A percentile compares a stretch with the other conserved stretches of the same genome.
These are phyloP conservation scores for Pygocentrus nattereri DNA, from an alignment of 2,797 vertebrate genomes.

Conservation along the genomic window DNA sequence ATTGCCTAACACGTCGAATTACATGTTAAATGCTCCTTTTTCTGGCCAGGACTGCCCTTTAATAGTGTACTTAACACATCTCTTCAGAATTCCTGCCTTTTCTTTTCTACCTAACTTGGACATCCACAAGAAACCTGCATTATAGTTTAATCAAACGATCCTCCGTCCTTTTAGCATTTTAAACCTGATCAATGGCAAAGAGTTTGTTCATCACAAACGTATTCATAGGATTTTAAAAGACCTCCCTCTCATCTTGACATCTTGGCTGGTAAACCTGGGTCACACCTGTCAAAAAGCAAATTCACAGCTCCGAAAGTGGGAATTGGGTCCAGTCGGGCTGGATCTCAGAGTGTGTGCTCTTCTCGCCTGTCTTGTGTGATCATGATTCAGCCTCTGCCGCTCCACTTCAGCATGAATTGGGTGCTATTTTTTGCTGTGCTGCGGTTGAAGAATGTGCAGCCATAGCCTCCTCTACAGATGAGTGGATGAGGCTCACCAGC, in stretches of 20 bases:
- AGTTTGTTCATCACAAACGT: background rate
- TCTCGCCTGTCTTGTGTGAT: constrained; percentile 5
- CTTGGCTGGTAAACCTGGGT: background rate
- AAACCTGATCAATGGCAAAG: background rate
- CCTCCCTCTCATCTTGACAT: background rate
- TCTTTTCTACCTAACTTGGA: background rate
- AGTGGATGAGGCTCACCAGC: constrained; percentile 6
- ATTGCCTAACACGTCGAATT: too few species aligned
- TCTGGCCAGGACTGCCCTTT: background rate
- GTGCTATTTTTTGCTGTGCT: constrained; percentile 8
- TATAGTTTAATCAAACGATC: too few species aligned
- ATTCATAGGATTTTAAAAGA: background rate
- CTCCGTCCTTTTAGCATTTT: background rate
- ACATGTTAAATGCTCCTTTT: too few species aligned
- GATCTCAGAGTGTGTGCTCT: background rate
- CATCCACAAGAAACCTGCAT: background rate
- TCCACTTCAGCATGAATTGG: constrained; percentile 29
- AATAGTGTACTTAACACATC: background rate
- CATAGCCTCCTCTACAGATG: constrained; percentile 25
- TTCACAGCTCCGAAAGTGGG: constrained; percentile 10
- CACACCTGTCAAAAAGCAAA: constrained; percentile 3
- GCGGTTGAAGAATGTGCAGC: constrained; percentile 1
- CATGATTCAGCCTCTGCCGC: constrained; percentile 8
- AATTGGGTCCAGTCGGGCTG: background rate
- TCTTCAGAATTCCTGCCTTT: background rate